Base-by-base conservation (phyloP, 2,888 invertebrate genomes). In the Invenusta paracnida region DNA sequence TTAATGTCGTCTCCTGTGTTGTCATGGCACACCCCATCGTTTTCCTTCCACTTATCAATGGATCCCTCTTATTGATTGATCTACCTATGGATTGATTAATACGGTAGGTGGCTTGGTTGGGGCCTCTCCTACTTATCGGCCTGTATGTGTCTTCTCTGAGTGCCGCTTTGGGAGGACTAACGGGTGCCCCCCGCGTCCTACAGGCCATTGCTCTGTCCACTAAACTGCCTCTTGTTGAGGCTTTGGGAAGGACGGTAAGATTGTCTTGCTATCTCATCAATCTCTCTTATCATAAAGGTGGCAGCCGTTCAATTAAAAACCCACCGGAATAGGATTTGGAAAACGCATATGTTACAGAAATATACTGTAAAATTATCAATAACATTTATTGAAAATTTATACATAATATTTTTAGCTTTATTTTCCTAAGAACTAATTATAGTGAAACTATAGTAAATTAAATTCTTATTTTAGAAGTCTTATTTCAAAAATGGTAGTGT, bases 91-190 rank as follows among this genome's bases (percentile, higher is more conserved):
- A 27, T 25, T 31, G 11, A 81, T 27, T 25, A 17, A 23, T 29
- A n/a, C n/a, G 81, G 82, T n/a, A 87, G 88, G 86, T 88, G 0
- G 66, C 87, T 13, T 81, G 67, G 30, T 85, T 86, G 13, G 86
- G 67, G 28, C 81, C 84, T 30, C 82, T 96, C 30, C 93, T 97
- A 48, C 92, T 97, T 28, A 94, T 95, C 86, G 97, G 97, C 28
- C 93, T 97, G 85, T 97, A 97, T 91, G 96, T 97, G 5, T 96
- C 96, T 86, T 96, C 96, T 29, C 95, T 97, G 94, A 96, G 96
- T 82, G 95, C 96, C 82, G 96, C 96, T 90, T 93, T 97, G 87
- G 96, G 96, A 2, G 96, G 96, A n/a, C 95, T 97, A 94, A 96
- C 97, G 90, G 96, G 96, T 0, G 96, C 96, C 0, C 96, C 96